Conservation (phyloP, 2,113 vertebrate species). For the Amphiprion percula region DNA sequence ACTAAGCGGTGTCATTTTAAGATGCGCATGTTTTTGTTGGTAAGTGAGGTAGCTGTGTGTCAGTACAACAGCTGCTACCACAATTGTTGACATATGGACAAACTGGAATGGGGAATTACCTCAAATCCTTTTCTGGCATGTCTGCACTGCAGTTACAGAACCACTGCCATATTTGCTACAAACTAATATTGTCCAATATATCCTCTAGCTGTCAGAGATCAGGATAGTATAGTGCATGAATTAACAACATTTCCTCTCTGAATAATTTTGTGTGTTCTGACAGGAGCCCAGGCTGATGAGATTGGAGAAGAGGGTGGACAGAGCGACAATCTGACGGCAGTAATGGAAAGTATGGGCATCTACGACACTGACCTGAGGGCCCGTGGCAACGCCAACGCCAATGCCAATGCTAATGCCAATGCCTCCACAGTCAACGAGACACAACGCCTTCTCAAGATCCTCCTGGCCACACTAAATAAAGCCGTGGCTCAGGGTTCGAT, state of each 20-base stretch:
- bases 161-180: neutral
- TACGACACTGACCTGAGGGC: slow-evolving; percentile 87
- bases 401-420: slow-evolving; percentile 58
- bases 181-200: neutral
- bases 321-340: slow-evolving; percentile 80
- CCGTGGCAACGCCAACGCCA: slow-evolving; percentile 58
- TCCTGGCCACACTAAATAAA: slow-evolving; percentile 82
- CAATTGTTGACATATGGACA: neutral
- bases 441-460: slow-evolving; percentile 82
- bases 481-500: slow-evolving; percentile 76
- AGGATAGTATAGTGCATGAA: neutral
- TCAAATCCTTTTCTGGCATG: neutral
- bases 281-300: slow-evolving; percentile 61
- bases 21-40: neutral
- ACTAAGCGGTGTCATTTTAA: neutral
- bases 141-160: neutral
- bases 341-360: slow-evolving; percentile 86
- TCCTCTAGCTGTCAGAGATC: neutral
- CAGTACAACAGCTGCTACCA: neutral
- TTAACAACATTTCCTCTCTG: neutral
- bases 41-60: neutral
- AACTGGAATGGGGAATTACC: neutral
- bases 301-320: slow-evolving; percentile 64
- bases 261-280: neutral
- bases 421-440: slow-evolving; percentile 72